Conservation (phyloP, 1,140 invertebrate species). For the Apis cerana region DNA sequence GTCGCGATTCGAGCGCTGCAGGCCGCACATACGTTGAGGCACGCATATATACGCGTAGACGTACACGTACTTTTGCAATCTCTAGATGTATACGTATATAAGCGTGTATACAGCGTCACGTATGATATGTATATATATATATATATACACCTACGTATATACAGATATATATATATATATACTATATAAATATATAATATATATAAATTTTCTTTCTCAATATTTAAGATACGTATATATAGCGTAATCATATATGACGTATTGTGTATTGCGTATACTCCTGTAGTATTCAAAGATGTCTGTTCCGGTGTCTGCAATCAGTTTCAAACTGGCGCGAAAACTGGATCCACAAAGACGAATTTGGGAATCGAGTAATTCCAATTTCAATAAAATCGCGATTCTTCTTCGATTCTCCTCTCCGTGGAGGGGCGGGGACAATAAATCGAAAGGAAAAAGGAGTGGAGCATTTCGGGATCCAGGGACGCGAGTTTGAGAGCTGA, state of each 20-base stretch:
- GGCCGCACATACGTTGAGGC: slow-evolving; percentile 64
- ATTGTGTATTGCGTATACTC: slow-evolving; percentile 64
- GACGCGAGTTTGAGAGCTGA: slow-evolving; percentile 73
- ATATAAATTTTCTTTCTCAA: slow-evolving; percentile 47
- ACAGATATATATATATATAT: slow-evolving; percentile 27
- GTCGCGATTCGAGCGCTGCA: slow-evolving; percentile 52
- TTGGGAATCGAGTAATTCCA: neutral
- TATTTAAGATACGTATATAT: slow-evolving; percentile 60
- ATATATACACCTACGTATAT: slow-evolving; percentile 44
- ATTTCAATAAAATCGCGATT: neutral
- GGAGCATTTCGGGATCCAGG: slow-evolving; percentile 35
- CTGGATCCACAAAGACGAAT: slow-evolving; percentile 39
- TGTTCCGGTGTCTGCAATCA: slow-evolving; percentile 67
- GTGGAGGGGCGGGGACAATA: too few species aligned
- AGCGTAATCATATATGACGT: slow-evolving; percentile 61
- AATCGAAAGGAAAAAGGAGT: neutral
- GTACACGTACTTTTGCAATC: slow-evolving; percentile 35
- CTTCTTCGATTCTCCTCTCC: neutral
- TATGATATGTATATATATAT: slow-evolving; percentile 36
- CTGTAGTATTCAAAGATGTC: slow-evolving; percentile 63
- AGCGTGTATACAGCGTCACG: slow-evolving; percentile 29
- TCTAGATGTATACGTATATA: slow-evolving; percentile 48
- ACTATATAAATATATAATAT: slow-evolving; percentile 36
- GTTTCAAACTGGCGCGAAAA: slow-evolving; percentile 58
- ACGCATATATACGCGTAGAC: slow-evolving; percentile 58